A percentile compares a stretch with the other conserved stretches of the same genome.
phyloP scores from a whole-genome alignment of 2,888 invertebrate genomes.

The Endomychus coccineus region DNA sequence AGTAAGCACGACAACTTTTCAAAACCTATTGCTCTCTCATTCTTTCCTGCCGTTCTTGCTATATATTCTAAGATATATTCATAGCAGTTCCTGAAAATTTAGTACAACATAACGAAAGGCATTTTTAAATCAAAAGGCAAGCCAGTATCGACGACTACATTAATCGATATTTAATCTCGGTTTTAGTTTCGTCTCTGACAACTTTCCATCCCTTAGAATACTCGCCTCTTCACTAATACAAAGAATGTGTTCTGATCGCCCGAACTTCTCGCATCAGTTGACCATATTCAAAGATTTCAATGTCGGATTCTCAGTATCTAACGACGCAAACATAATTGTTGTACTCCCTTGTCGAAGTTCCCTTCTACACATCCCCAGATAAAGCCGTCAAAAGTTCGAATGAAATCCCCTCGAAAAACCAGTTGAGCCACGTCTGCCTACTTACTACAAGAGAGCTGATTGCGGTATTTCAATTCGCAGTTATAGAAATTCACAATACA shows the following conservation, averaged over 20 bases:
- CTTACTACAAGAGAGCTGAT: conserved; percentile 39
- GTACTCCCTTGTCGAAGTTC: conserved; percentile 26
- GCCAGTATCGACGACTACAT: too few relatives aligned
- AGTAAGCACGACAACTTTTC: too few relatives aligned
- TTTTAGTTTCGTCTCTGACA: too few relatives aligned
- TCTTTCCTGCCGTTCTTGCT: too few relatives aligned
- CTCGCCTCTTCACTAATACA: too few relatives aligned
- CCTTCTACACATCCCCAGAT: conserved; percentile 27
- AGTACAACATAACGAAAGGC: too few relatives aligned
- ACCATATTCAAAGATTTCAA: conserved; percentile 36
- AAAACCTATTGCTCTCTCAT: too few relatives aligned
- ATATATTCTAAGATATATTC: too few relatives aligned
- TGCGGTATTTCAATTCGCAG: conserved; percentile 41
- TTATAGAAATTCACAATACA: conserved; percentile 38
- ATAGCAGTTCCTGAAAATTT: too few relatives aligned
- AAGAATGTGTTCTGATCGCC: conserved; percentile 14
- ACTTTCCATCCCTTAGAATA: too few relatives aligned
- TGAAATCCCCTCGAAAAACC: conserved; percentile 31
- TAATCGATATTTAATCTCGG: too few relatives aligned
- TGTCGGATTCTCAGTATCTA: conserved; percentile 42
- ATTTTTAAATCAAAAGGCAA: too few relatives aligned
- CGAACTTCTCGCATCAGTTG: conserved; percentile 31
- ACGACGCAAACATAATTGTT: conserved; percentile 45
- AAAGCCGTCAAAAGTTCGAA: conserved; percentile 22
- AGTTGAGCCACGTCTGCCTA: conserved; percentile 29